phyloP scores from a whole-genome alignment of 1,140 invertebrate species.

The Drosophila murphyi region DNA sequence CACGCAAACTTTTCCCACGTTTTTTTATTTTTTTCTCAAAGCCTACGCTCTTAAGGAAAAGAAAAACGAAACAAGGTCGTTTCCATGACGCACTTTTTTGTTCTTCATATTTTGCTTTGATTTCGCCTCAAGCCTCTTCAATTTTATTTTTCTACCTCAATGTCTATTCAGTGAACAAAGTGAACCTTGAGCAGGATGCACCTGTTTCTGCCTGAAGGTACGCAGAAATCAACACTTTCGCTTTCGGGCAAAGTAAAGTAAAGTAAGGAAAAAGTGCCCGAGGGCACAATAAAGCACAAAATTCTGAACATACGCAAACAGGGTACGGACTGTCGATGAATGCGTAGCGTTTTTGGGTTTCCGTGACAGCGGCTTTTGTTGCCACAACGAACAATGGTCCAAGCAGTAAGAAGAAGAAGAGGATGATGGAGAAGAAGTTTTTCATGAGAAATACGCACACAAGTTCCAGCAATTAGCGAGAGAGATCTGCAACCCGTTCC shows the following conservation, averaged over 20 bases:
- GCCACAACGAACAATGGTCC: slow-evolving; percentile 5
- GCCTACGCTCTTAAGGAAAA: slow-evolving; percentile 3
- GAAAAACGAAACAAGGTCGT: slow-evolving; percentile 24
- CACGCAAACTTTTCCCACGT: slow-evolving; percentile 25
- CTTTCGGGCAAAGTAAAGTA: slow-evolving; percentile 35
- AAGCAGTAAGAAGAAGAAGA: neutral
- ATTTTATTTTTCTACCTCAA: neutral
- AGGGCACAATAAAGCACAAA: slow-evolving; percentile 18
- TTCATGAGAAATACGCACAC: neutral
- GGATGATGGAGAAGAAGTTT: neutral
- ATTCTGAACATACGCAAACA: neutral
- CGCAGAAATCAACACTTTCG: slow-evolving; percentile 79
- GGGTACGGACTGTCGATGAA: slow-evolving; percentile 23
- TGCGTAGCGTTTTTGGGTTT: slow-evolving; percentile 27
- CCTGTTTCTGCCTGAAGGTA: slow-evolving; percentile 60
- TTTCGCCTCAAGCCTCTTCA: slow-evolving; percentile 18
- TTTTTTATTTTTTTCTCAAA: neutral
- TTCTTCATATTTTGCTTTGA: slow-evolving; percentile 19
- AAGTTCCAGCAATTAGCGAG: slow-evolving; percentile 18
- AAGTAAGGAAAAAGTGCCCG: slow-evolving; percentile 12
- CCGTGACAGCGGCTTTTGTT: slow-evolving; percentile 25
- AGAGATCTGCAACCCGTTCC: slow-evolving; percentile 5
- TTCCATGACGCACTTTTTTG: slow-evolving; percentile 30
- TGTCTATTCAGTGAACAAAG: slow-evolving; percentile 29
- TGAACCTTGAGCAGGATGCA: slow-evolving; percentile 60